These are phyloP conservation scores for Malurus cyaneus DNA, from an alignment of 2,113 vertebrate species.

Conservation along the genomic window DNA sequence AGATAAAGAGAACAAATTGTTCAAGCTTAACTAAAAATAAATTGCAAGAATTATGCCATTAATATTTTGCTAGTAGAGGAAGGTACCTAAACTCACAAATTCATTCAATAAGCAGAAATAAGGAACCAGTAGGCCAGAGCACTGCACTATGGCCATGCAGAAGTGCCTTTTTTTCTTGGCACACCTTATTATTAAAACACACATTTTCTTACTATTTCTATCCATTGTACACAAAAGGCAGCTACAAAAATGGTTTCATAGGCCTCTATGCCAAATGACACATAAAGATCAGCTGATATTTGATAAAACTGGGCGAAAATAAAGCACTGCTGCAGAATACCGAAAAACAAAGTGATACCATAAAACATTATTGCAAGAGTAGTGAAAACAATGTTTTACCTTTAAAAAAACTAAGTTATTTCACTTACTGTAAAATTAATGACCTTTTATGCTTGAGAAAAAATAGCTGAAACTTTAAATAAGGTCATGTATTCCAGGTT, in stretches of 20 bases:
- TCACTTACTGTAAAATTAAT: neutral
- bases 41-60: neutral
- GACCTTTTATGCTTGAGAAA: neutral
- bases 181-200: neutral
- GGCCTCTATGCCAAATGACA: neutral
- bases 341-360: neutral
- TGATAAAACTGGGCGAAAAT: neutral
- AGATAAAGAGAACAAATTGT: neutral
- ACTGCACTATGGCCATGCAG: rapidly evolving
- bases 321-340: neutral
- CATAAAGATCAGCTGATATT: neutral
- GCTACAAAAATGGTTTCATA: neutral
- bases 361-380: neutral
- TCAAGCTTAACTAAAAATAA: neutral
- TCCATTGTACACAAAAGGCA: neutral
- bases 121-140: neutral
- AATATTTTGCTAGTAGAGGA: neutral
- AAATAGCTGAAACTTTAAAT: neutral
- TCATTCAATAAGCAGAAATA: neutral
- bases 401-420: neutral
- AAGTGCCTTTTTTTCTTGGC: neutral
- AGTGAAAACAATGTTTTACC: neutral
- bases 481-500: neutral
- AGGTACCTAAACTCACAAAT: neutral
- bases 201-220: neutral